Base-by-base conservation (phyloP, 2,797 vertebrate species). In the Trichosurus vulpecula region DNA sequence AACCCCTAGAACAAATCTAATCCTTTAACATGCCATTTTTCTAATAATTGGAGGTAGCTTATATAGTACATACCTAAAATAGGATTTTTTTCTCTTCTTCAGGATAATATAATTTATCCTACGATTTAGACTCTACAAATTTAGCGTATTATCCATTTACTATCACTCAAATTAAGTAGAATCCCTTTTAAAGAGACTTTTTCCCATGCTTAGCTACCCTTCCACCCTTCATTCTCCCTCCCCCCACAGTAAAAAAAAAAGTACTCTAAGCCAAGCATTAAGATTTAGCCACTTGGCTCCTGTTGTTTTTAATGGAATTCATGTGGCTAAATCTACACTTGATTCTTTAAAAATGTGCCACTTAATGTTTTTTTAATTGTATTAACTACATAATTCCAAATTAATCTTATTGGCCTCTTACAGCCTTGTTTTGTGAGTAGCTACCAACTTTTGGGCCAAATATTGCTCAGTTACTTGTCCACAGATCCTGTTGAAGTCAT, bases 381-480 rank as follows among this genome's bases (percentile, higher is more conserved):
- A 95, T 96, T 97, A 96, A 56, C 87, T 52, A 90, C 74, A 25
- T 98, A 98, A 98, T 97, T 97, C 97, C 95, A 92, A 91, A 96
- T 96, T 97, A 98, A 98, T 98, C 97, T 96, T 92, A 96, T 97
- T 97, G 97, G 93, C 94, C 25, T 96, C 94, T 96, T 95, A 58
- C 61, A 95, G 92, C 93, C 0, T 29, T 90, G 3, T 94, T 97
- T 94, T 96, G n/a, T 93, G 94, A 96, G 93, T 94, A 94, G 91
- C 61, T 94, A 94, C 56, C 92, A 95, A 94, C 92, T 96, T 92
- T 8, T 87, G 53, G 90, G 92, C 52, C 90, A 93, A 22, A 93
- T 95, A 93, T 94, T 91, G 52, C 89, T 41, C 90, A 31, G 90
- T 52, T 52, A 52, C 90, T 52, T 54, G 51, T 90, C 51, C 90